Percentiles rank a stretch among this genome's conserved stretches.
phyloP scores from a whole-genome alignment of 2,113 vertebrate species.

The Oenanthe oenanthe region DNA sequence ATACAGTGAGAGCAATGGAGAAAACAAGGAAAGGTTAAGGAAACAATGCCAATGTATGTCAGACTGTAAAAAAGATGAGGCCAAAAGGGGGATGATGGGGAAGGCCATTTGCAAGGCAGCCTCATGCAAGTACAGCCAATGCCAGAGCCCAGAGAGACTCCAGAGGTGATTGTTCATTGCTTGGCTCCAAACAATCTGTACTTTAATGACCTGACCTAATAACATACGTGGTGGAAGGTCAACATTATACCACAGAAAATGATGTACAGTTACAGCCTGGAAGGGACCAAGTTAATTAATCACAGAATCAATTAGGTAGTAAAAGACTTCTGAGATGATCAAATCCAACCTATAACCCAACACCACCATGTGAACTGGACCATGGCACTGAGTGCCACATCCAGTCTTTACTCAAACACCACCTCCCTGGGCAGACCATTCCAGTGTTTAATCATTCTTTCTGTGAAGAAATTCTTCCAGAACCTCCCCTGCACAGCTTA shows the following conservation, averaged over 20 bases:
- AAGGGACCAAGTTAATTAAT: not conserved
- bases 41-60: not conserved
- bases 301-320: not conserved
- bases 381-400: not conserved
- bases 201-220: not conserved
- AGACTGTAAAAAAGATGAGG: not conserved
- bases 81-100: not conserved
- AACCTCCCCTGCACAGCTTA: not conserved
- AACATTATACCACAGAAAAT: not conserved
- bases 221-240: rapidly evolving
- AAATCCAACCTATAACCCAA: not conserved
- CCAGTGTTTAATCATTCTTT: not conserved
- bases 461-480: not conserved
- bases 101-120: not conserved
- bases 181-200: not conserved
- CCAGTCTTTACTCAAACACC: not conserved
- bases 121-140: not conserved
- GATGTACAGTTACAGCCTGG: not conserved
- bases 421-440: not conserved
- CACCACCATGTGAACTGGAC: not conserved
- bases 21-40: not conserved
- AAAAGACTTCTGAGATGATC: not conserved
- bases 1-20: not conserved
- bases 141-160: not conserved
- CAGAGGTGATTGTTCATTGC: not conserved